Base-by-base conservation (phyloP, 1,140 invertebrate genomes). In the Cotesia glomerata region DNA sequence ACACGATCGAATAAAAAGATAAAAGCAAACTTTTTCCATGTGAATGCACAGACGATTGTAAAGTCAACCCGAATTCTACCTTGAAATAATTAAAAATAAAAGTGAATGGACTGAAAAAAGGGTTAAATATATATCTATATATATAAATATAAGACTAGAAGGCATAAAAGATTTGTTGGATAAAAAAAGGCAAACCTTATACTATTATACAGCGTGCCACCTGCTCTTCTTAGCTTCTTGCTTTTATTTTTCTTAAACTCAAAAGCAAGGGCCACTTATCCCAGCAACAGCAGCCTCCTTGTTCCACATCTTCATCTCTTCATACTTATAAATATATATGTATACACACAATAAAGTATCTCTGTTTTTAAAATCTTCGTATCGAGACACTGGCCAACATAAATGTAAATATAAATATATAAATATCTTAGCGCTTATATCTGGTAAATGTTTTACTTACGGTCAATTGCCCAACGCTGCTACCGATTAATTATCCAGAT, bases 91-190 rank as follows among this genome's bases (percentile, higher is more conserved):
- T 14, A 56, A 7, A 56, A 18, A 45, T 45, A 45, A 45, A 45
- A 45, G 7, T 8, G 39, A 45, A 11, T 7, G 9, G 11, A 45
- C 11, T 45, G 11, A 45, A 45, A 45, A 39, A 45, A 45, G 11
- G 39, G 7, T 45, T 45, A 45, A 45, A 51, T 51, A 26, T 26
- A 26, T 26, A 26, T 26, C 26, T 26, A 26, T 26, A 26, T 26
- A 26, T 2, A 26, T 26, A n/a, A 51, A 11, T n/a, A 11, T 11
- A 26, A 45, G 39, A 45, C 39, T 45, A 45, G 39, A 45, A 45
- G 39, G 39, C 9, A 45, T 32, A 45, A n/a, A 35, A 64, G 62
- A 64, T 64, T 64, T 64, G 62, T 64, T 39, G 11, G 39, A 64
- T 64, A 32, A 8, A 13, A 34, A 39, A 8, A 34, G 35, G 61